Percentiles rank a stretch among this genome's conserved stretches.
These are phyloP conservation scores for Halictus quadricinctus DNA, from an alignment of 2,888 invertebrate genomes.

Conservation along the genomic window DNA sequence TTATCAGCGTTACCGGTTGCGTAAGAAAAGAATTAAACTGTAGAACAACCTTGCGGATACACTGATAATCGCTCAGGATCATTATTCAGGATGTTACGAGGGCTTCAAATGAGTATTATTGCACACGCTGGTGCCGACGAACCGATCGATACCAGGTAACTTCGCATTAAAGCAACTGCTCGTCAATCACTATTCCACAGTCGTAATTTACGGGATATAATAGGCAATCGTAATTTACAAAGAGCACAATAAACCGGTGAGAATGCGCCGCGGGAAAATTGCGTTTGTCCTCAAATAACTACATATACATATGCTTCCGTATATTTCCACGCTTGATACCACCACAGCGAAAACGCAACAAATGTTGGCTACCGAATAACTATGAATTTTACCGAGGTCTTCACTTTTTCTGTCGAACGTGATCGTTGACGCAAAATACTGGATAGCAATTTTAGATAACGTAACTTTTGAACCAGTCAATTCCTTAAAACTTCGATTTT, in stretches of 20 bases:
- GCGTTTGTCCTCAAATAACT: slow-evolving; percentile 15
- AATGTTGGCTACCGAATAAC: too few relatives aligned
- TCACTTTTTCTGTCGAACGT: too few relatives aligned
- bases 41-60: slow-evolving; percentile 15
- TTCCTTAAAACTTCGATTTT: too few relatives aligned
- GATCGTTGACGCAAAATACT: too few relatives aligned
- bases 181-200: slow-evolving; percentile 47
- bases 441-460: too few relatives aligned
- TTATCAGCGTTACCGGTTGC: not conserved
- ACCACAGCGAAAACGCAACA: too few relatives aligned
- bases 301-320: not conserved
- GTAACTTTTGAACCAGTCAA: too few relatives aligned
- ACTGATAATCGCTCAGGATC: slow-evolving; percentile 13
- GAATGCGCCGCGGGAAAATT: slow-evolving; percentile 2
- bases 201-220: slow-evolving; percentile 47
- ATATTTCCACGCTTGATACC: not conserved
- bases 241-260: slow-evolving; percentile 19
- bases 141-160: slow-evolving; percentile 33
- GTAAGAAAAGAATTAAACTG: slow-evolving; percentile 7
- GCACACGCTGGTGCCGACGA: slow-evolving; percentile 1
- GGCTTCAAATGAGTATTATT: not conserved
- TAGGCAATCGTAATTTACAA: slow-evolving; percentile 38
- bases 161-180: slow-evolving; percentile 24
- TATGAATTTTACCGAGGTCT: too few relatives aligned
- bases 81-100: slow-evolving; percentile 10